Evolutionary conservation across 2,888 invertebrate genomes (phyloP).

Genomic region (Phymatocera aterrima): DNA sequence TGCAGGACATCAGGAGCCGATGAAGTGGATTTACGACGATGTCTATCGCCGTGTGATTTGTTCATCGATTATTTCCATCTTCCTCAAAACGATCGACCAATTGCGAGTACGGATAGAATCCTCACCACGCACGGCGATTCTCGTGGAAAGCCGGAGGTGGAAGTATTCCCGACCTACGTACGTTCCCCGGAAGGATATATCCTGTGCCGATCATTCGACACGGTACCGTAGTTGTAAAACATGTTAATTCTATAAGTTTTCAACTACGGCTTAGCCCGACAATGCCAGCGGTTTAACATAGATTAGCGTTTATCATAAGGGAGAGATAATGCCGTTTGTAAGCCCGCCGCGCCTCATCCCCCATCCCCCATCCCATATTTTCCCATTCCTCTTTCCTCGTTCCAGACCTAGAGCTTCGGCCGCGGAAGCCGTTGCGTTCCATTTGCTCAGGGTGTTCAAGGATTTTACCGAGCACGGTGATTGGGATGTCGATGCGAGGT

Average conservation of each 20-base stretch:
- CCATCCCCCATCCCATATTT: neutral
- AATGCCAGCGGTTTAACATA: conserved; percentile 20
- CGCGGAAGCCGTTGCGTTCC: neutral
- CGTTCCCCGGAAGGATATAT: too few relatives aligned
- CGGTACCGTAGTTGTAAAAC: conserved; percentile 14
- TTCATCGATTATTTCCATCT: too few relatives aligned
- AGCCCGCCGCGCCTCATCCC: neutral
- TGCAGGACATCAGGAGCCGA: too few relatives aligned
- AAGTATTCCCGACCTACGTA: too few relatives aligned
- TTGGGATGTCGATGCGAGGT: too few relatives aligned
- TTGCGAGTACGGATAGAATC: too few relatives aligned
- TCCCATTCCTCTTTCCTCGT: neutral
- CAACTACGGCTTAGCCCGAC: conserved; percentile 30
- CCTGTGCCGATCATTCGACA: conserved; percentile 3
- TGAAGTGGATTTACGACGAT: too few relatives aligned
- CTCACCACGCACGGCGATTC: too few relatives aligned
- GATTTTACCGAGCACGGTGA: neutral
- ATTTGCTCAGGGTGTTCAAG: neutral
- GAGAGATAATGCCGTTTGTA: conserved; percentile 41
- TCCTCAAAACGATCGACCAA: too few relatives aligned
- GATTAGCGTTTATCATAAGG: conserved; percentile 40
- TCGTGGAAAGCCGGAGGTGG: too few relatives aligned
- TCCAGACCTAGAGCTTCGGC: neutral
- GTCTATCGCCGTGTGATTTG: too few relatives aligned
- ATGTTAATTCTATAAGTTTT: conserved; percentile 41